Conservation (phyloP, 2,113 vertebrate genomes). For the Mus spicilegus region DNA sequence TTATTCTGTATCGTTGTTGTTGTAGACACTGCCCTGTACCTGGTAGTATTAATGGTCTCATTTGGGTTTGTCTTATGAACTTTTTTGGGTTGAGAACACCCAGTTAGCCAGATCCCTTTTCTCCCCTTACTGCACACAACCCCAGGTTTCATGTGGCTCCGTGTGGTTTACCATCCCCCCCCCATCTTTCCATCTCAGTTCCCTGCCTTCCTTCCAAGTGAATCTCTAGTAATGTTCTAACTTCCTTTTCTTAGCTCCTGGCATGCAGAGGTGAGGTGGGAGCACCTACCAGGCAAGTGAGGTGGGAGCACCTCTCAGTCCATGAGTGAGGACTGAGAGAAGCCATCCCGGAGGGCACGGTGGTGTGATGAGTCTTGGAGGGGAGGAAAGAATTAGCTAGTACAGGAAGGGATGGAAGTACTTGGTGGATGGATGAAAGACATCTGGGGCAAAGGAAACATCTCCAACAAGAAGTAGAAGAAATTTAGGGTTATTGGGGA, state of each 20-base stretch:
- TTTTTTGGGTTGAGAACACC: not conserved
- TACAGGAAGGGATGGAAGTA: not conserved
- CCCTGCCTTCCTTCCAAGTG: not conserved
- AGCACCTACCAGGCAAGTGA: too few relatives aligned
- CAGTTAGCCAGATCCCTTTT: not conserved
- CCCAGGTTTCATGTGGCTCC: not conserved
- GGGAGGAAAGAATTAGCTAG: not conserved
- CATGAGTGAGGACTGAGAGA: not conserved
- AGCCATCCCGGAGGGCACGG: not conserved
- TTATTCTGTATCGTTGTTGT: not conserved
- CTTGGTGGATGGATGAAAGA: not conserved
- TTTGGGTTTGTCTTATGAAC: not conserved
- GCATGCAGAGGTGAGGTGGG: not conserved
- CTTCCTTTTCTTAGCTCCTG: not conserved
- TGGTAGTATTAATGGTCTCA: not conserved
- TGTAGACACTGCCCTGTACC: not conserved
- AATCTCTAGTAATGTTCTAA: not conserved
- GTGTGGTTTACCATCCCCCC: not conserved
- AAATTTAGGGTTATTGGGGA: not conserved
- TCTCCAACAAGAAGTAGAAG: not conserved
- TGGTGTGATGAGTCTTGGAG: not conserved
- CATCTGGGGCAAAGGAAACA: not conserved
- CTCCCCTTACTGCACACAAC: not conserved
- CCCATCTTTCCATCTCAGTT: not conserved
- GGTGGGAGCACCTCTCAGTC: not conserved